Conservation (phyloP, 2,113 vertebrate genomes). For the Cyphomyrus plagiostoma region DNA sequence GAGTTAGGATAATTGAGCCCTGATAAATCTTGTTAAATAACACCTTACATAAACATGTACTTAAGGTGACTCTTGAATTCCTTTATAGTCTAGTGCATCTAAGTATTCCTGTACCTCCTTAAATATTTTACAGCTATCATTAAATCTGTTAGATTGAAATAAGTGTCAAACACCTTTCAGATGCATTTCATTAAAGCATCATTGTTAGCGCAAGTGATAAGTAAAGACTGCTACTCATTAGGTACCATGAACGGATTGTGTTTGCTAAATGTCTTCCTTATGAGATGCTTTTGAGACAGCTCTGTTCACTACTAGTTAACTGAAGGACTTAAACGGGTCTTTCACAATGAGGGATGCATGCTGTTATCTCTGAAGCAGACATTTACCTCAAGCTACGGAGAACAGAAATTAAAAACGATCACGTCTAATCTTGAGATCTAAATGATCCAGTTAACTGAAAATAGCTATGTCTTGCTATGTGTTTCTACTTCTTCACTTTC, state of each 20-base stretch:
- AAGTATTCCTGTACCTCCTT: neutral
- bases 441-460: neutral
- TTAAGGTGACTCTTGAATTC: neutral
- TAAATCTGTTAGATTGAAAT: slow-evolving; percentile 3
- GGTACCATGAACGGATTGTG: neutral
- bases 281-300: neutral
- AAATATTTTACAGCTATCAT: neutral
- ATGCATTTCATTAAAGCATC: neutral
- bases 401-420: neutral
- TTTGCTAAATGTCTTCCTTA: neutral
- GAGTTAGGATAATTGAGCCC: neutral
- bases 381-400: neutral
- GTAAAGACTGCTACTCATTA: neutral
- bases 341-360: neutral
- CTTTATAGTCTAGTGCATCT: neutral
- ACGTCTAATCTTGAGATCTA: neutral
- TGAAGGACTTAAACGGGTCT: neutral
- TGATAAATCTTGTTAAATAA: neutral
- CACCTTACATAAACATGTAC: neutral
- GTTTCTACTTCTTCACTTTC: neutral
- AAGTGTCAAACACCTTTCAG: neutral
- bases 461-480: neutral
- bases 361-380: neutral
- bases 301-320: neutral
- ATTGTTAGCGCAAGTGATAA: neutral